Conservation (phyloP, 1,140 invertebrate species). For the Arion vulgaris region DNA sequence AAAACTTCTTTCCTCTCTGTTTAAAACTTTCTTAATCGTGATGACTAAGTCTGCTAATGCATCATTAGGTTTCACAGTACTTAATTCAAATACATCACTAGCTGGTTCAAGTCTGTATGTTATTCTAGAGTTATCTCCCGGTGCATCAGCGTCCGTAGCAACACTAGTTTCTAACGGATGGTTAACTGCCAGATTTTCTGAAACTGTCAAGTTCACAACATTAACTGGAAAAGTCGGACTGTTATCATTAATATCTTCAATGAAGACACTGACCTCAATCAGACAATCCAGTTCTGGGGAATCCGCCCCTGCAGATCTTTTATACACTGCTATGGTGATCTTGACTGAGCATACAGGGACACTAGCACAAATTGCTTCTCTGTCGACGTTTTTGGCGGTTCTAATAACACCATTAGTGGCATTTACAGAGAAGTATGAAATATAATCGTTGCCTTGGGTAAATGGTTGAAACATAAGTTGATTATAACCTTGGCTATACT, state of each 20-base stretch:
- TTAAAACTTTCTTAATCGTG: slow-evolving; percentile 78
- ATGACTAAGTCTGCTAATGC: slow-evolving; percentile 84
- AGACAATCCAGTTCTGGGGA: not conserved
- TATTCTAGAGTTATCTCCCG: slow-evolving; percentile 75
- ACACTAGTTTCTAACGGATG: slow-evolving; percentile 82
- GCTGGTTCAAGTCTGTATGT: slow-evolving; percentile 89
- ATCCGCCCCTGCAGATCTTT: not conserved
- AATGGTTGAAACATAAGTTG: slow-evolving; percentile 28
- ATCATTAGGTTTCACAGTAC: slow-evolving; percentile 86
- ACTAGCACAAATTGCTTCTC: slow-evolving; percentile 39
- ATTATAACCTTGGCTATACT: slow-evolving; percentile 21
- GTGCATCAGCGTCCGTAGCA: slow-evolving; percentile 90
- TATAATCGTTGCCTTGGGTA: slow-evolving; percentile 25
- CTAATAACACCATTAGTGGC: slow-evolving; percentile 42
- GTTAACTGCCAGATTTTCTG: slow-evolving; percentile 59
- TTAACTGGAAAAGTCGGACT: slow-evolving; percentile 93
- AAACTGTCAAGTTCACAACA: slow-evolving; percentile 75
- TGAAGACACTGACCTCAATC: slow-evolving; percentile 38
- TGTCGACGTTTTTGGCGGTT: slow-evolving; percentile 40
- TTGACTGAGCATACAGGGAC: not conserved
- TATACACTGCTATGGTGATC: not conserved
- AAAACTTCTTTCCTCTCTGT: slow-evolving; percentile 84
- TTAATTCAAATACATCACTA: slow-evolving; percentile 54
- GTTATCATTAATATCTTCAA: slow-evolving; percentile 77
- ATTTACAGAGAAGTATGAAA: slow-evolving; percentile 42